A percentile compares a stretch with the other conserved stretches of the same genome.
Conservation (phyloP, 1,140 invertebrate species). For the Macrosteles quadrilineatus region DNA sequence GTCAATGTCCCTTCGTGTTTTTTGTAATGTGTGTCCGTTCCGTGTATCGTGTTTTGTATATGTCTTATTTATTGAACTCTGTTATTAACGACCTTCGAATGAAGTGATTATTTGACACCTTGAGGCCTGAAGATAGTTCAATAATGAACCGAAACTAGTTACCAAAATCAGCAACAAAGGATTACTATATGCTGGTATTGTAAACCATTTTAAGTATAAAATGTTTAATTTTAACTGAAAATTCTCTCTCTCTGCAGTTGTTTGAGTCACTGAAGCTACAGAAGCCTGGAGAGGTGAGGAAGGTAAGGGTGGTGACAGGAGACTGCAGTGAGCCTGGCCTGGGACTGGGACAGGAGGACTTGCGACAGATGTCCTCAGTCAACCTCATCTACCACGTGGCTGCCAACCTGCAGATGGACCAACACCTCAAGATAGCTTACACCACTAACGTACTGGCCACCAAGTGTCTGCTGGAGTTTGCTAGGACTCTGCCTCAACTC, state of each 20-base stretch:
- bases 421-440: constrained; percentile 54
- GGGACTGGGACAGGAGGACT: constrained; percentile 66
- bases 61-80: no score
- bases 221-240: no score
- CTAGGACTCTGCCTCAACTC: constrained; percentile 48
- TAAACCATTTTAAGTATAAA: no score
- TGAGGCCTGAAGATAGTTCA: no score
- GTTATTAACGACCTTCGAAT: no score
- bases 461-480: constrained; percentile 39
- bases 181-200: no score
- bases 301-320: constrained; percentile 63
- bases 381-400: constrained; percentile 72
- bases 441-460: constrained; percentile 45
- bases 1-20: no score
- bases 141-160: no score
- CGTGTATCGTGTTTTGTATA: no score
- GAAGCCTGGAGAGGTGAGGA: constrained; percentile 56
- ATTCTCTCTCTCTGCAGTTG: constrained; percentile 54
- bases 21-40: no score
- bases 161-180: no score
- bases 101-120: no score
- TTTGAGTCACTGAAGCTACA: constrained; percentile 56
- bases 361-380: constrained; percentile 60
- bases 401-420: constrained; percentile 67
- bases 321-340: constrained; percentile 67